Conservation (phyloP, 2,113 vertebrate species). For the Neodon shergylaensis region DNA sequence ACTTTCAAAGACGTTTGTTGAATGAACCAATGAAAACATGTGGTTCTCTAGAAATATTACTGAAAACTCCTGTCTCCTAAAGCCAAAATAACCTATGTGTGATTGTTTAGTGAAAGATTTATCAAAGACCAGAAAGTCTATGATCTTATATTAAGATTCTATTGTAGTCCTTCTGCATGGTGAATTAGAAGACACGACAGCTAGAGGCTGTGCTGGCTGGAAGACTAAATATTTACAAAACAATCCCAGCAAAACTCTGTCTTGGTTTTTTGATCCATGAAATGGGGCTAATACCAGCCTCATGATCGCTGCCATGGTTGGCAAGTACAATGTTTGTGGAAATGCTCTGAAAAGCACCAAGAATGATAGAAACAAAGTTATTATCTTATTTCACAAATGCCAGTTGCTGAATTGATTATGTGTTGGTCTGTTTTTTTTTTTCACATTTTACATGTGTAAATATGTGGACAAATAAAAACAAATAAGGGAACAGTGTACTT, state of each 20-base stretch:
- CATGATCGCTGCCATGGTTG: background rate
- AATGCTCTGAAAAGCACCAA: conserved; percentile 6
- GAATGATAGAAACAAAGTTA: background rate
- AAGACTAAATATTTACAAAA: background rate
- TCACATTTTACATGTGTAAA: conserved; percentile 66
- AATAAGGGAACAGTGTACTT: conserved; percentile 64
- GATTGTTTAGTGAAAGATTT: conserved; percentile 38
- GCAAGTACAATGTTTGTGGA: background rate
- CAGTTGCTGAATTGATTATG: conserved; percentile 62
- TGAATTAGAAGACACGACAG: background rate
- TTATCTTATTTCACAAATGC: conserved; percentile 68
- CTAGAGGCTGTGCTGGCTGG: background rate
- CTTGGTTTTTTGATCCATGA: conserved; percentile 18
- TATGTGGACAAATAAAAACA: conserved; percentile 74
- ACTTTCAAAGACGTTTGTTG: background rate
- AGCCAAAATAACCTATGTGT: background rate
- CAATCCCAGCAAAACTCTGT: background rate
- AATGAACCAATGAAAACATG: background rate
- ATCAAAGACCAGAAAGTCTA: conserved; percentile 30
- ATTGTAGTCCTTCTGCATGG: background rate
- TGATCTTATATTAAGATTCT: background rate
- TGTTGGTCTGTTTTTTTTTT: conserved; percentile 72
- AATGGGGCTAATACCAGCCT: background rate
- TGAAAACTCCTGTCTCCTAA: background rate
- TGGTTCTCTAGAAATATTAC: background rate